These are phyloP conservation scores for Panorpa germanica DNA, from an alignment of 2,888 invertebrate genomes.

Conservation along the genomic window DNA sequence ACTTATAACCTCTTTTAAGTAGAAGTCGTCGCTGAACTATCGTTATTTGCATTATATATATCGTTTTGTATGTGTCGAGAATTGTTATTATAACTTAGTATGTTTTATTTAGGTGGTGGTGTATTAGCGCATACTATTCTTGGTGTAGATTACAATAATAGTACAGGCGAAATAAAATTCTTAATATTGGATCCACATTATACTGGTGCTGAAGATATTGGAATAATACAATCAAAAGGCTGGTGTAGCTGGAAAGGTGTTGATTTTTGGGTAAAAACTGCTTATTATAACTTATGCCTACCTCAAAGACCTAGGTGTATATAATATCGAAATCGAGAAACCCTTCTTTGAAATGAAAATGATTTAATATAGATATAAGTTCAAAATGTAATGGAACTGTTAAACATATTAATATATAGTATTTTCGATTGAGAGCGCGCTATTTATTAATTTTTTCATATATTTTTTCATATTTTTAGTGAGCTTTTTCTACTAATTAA, in stretches of 20 bases:
- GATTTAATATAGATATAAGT: not conserved
- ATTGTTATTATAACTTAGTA: conserved; percentile 6
- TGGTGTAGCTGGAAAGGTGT: conserved; percentile 96
- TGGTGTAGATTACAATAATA: conserved; percentile 74
- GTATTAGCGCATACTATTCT: conserved; percentile 95
- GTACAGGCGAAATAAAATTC: conserved; percentile 65
- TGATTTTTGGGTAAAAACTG: conserved; percentile 88
- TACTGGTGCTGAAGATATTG: conserved; percentile 71
- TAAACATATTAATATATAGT: no score
- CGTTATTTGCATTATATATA: conserved; percentile 1
- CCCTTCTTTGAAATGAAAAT: conserved; percentile 1
- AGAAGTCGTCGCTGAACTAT: no score
- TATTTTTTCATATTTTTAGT: no score
- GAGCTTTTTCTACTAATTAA: no score
- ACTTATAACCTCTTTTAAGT: no score
- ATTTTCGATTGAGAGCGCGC: no score
- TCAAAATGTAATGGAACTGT: no score
- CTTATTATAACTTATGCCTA: conserved; percentile 93
- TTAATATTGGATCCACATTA: conserved; percentile 98
- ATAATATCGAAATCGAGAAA: conserved; percentile 1
- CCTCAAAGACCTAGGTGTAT: conserved; percentile 35
- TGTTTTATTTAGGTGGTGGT: conserved; percentile 58
- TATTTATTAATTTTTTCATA: no score
- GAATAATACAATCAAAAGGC: conserved; percentile 57
- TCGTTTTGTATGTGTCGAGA: conserved; percentile 1